Conservation (phyloP, 2,113 vertebrate species). For the Neodon shergylaensis region DNA sequence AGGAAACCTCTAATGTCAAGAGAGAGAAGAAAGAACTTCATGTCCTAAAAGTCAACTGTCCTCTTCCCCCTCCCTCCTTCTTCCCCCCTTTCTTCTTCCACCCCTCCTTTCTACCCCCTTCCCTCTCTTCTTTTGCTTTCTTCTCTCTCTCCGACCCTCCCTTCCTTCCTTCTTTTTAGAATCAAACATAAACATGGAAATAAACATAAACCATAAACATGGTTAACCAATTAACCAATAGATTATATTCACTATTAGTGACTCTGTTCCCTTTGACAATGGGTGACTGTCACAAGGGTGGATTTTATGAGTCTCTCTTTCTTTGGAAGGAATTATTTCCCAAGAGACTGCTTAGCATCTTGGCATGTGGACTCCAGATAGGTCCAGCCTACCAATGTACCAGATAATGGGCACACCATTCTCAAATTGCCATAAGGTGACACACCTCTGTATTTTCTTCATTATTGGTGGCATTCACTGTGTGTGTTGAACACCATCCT, state of each 20-base stretch:
- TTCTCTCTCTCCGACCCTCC: background rate
- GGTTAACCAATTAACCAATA: background rate
- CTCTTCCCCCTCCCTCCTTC: background rate
- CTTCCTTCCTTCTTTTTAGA: background rate
- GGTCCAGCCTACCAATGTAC: background rate
- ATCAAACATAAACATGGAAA: background rate
- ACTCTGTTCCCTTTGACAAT: background rate
- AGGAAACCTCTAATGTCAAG: background rate
- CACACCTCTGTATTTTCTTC: background rate
- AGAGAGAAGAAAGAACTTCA: constrained; percentile 14
- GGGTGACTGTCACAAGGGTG: background rate
- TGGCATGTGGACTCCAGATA: background rate
- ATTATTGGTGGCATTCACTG: background rate
- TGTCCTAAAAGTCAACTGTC: background rate
- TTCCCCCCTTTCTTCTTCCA: too few relatives aligned
- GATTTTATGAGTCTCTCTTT: background rate
- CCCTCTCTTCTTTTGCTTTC: too few relatives aligned
- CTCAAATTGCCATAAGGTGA: background rate
- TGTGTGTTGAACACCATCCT: background rate
- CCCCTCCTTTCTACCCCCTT: too few relatives aligned
- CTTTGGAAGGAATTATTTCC: background rate
- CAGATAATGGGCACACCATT: background rate
- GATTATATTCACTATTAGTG: background rate
- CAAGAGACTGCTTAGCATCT: background rate
- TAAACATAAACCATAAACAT: background rate